A percentile compares a stretch with the other conserved stretches of the same genome.
Conservation (phyloP, 2,797 vertebrate genomes). For the Pseudochirops cupreus region DNA sequence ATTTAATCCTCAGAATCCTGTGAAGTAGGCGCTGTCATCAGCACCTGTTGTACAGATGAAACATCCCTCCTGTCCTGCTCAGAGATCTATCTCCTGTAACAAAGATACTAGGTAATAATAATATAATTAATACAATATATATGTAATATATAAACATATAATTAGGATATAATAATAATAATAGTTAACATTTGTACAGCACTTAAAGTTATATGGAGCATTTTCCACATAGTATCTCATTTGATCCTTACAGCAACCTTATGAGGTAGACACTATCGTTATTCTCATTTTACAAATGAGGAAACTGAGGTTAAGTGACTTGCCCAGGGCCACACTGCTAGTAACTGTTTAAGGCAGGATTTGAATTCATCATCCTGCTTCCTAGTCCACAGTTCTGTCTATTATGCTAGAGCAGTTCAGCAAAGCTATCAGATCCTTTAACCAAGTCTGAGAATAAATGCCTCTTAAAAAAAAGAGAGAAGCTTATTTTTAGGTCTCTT, state of each 20-base stretch:
- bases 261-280: neutral
- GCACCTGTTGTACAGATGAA: neutral
- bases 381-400: neutral
- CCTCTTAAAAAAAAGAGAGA: neutral
- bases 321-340: neutral
- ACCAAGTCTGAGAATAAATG: neutral
- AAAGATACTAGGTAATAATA: neutral
- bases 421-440: neutral
- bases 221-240: neutral
- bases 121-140: too few relatives aligned
- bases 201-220: neutral
- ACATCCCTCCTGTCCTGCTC: neutral
- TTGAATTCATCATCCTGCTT: neutral
- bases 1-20: neutral
- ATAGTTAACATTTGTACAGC: neutral
- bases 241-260: neutral
- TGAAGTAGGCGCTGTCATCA: neutral
- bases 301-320: neutral
- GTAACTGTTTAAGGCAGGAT: neutral
- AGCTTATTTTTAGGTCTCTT: neutral
- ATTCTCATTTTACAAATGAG: neutral
- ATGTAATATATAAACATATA: too few relatives aligned
- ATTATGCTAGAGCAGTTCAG: neutral
- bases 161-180: too few relatives aligned
- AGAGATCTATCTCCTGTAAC: neutral